These are phyloP conservation scores for Melikaiella ostensackeni DNA, from an alignment of 2,888 invertebrate species.

Conservation along the genomic window DNA sequence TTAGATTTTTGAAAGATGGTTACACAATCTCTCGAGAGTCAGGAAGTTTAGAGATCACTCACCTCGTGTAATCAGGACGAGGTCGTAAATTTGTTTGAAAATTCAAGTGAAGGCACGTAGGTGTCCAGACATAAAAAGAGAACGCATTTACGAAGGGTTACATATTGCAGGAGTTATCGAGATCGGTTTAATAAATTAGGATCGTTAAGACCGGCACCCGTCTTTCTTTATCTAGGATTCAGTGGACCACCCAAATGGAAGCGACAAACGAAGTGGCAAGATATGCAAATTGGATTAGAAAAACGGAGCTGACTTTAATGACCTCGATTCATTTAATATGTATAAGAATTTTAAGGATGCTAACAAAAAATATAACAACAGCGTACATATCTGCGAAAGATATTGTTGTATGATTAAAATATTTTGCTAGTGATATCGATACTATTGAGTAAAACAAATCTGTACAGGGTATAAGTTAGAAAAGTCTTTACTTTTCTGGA, in stretches of 20 bases:
- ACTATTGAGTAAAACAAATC: too few species aligned
- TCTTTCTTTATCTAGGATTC: slow-evolving; percentile 48
- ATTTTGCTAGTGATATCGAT: neutral
- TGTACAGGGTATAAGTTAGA: too few species aligned
- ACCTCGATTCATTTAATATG: slow-evolving; percentile 23
- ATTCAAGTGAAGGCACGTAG: slow-evolving; percentile 36
- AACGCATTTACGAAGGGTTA: slow-evolving; percentile 33
- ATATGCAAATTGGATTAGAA: slow-evolving; percentile 48
- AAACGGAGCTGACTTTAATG: slow-evolving; percentile 42
- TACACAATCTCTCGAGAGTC: slow-evolving; percentile 19
- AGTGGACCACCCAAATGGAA: slow-evolving; percentile 50
- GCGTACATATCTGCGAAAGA: neutral
- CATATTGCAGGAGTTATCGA: slow-evolving; percentile 46
- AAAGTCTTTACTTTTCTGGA: too few species aligned
- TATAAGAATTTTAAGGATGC: slow-evolving; percentile 6
- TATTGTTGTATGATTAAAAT: neutral
- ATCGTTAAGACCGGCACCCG: slow-evolving; percentile 54
- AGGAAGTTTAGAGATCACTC: slow-evolving; percentile 39
- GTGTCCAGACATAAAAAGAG: slow-evolving; percentile 31
- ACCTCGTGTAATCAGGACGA: slow-evolving; percentile 31
- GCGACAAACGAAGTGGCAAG: slow-evolving; percentile 43
- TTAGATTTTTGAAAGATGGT: neutral
- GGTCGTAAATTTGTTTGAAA: slow-evolving; percentile 32
- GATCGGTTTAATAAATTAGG: slow-evolving; percentile 56
- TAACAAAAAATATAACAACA: neutral